A percentile compares a stretch with the other conserved stretches of the same genome.
Evolutionary conservation across 2,888 invertebrate species (phyloP).

Genomic region (Saturnia pavonia): DNA sequence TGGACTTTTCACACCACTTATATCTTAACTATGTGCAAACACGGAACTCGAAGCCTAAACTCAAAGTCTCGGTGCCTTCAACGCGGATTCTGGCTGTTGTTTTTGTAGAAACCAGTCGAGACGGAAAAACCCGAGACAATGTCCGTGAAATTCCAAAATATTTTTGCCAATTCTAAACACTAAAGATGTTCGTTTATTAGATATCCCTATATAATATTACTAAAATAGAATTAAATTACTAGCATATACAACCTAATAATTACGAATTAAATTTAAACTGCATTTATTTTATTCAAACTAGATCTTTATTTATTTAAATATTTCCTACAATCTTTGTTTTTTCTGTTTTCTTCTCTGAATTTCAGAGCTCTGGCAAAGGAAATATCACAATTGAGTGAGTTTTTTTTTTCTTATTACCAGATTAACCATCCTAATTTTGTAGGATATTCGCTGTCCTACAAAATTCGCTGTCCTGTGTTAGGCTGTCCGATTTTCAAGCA

Average conservation of each 20-base stretch:
- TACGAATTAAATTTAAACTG: constrained; percentile 8
- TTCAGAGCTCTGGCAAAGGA: no score
- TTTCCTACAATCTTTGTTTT: no score
- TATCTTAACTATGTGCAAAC: constrained; percentile 33
- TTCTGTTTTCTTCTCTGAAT: not conserved
- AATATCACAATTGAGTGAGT: no score
- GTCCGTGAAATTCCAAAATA: constrained; percentile 32
- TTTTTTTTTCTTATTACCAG: no score
- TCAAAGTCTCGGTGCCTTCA: constrained; percentile 32
- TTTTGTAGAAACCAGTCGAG: constrained; percentile 55
- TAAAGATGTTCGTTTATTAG: not conserved
- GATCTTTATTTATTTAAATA: not conserved
- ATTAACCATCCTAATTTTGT: no score
- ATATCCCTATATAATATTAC: not conserved
- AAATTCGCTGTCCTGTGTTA: no score
- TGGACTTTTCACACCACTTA: not conserved
- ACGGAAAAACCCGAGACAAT: constrained; percentile 53
- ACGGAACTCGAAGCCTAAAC: constrained; percentile 40
- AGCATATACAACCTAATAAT: not conserved
- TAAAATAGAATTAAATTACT: not conserved
- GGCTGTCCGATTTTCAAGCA: no score
- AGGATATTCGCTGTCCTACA: no score
- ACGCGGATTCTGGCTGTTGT: constrained; percentile 50
- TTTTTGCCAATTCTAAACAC: constrained; percentile 15
- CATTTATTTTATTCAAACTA: not conserved